Percentiles rank a stretch among this genome's conserved stretches.
phyloP scores from a whole-genome alignment of 2,797 vertebrate genomes.

The Argya squamiceps region DNA sequence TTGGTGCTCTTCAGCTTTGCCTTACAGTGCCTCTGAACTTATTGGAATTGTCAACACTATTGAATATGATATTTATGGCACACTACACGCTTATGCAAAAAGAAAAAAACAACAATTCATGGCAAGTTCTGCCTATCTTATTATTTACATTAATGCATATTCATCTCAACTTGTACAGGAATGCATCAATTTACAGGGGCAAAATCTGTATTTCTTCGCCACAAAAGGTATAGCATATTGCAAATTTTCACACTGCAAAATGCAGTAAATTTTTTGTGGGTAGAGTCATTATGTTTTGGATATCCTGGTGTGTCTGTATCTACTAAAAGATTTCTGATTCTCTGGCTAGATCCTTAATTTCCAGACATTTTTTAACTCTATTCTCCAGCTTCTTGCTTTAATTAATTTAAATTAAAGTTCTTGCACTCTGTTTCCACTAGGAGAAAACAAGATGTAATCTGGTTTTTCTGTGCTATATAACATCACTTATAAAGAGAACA shows the following conservation, averaged over 20 bases:
- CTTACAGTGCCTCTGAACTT: neutral
- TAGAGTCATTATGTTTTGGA: neutral
- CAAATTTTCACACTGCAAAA: neutral
- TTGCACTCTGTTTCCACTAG: neutral
- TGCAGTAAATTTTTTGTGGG: neutral
- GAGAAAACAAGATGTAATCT: neutral
- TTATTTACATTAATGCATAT: conserved; percentile 13
- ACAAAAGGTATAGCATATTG: neutral
- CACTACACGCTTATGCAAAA: neutral
- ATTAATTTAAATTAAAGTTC: neutral
- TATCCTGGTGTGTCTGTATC: neutral
- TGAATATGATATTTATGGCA: neutral
- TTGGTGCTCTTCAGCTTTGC: neutral
- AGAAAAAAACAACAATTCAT: neutral
- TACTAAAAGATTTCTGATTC: neutral
- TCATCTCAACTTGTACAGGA: neutral
- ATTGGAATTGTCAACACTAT: neutral
- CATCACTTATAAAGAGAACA: neutral
- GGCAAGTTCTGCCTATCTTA: neutral
- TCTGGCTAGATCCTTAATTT: neutral
- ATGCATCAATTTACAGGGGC: neutral
- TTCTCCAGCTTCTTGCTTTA: neutral
- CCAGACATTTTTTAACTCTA: neutral
- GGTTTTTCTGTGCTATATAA: neutral
- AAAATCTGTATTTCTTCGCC: neutral